Evolutionary conservation across 2,797 vertebrate species (phyloP).

Genomic region (Sylvilagus floridanus): DNA sequence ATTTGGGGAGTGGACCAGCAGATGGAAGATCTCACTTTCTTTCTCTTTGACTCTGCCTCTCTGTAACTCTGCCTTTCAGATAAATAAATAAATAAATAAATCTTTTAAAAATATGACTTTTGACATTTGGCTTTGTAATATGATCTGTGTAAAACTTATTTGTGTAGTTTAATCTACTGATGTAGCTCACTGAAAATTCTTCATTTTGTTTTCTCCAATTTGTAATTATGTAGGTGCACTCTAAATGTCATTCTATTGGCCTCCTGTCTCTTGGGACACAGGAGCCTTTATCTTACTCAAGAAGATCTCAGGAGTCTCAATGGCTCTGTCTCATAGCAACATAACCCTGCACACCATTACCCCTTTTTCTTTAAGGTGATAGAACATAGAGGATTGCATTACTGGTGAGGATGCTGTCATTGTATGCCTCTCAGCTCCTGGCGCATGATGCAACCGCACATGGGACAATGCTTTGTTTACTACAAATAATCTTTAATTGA

Average conservation of each 20-base stretch:
- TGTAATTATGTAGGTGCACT: not conserved
- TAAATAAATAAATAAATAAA: too few relatives aligned
- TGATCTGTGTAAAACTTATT: not conserved
- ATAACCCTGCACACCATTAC: not conserved
- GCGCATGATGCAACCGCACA: not conserved
- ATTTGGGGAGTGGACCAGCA: too few relatives aligned
- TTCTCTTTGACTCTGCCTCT: too few relatives aligned
- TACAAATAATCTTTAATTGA: constrained; percentile 36
- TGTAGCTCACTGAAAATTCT: constrained; percentile 8
- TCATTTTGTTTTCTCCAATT: constrained; percentile 21
- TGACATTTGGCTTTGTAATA: constrained; percentile 39
- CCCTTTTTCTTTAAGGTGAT: constrained; percentile 30
- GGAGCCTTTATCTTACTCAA: not conserved
- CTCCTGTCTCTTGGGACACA: not conserved
- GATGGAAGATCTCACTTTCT: too few relatives aligned
- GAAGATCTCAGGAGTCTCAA: constrained; percentile 6
- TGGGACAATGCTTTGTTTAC: not conserved
- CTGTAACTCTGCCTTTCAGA: too few relatives aligned
- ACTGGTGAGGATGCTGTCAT: not conserved
- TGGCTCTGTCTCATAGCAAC: not conserved
- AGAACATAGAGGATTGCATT: not conserved
- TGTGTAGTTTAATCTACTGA: not conserved
- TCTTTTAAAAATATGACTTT: not conserved
- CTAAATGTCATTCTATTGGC: constrained; percentile 35
- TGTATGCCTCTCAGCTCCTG: not conserved